Conservation (phyloP, 1,140 invertebrate genomes). For the Bombus cullumanus region DNA sequence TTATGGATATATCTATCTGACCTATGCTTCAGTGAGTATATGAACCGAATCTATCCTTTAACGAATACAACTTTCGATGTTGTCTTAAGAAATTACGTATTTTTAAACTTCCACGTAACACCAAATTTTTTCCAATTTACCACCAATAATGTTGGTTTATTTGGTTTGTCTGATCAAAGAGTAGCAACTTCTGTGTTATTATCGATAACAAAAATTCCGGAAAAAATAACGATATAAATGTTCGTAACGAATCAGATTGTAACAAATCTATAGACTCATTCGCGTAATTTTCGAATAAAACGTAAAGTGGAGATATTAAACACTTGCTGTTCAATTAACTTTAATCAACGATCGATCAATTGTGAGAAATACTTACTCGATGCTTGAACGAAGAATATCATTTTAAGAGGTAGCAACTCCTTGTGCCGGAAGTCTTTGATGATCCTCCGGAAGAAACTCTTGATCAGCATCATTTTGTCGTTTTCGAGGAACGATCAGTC, state of each 20-base stretch:
- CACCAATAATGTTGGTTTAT: no score
- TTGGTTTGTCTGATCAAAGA: no score
- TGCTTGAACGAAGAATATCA: conserved; percentile 90
- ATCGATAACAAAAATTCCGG: no score
- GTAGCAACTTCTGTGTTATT: no score
- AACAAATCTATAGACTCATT: neutral
- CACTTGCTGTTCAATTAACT: neutral
- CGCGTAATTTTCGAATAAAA: neutral
- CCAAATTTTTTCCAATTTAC: no score
- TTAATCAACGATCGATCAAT: neutral
- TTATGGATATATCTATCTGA: no score
- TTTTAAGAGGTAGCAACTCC: conserved; percentile 88
- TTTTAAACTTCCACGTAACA: neutral
- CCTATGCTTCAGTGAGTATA: no score
- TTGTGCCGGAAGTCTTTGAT: conserved; percentile 88
- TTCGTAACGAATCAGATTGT: neutral
- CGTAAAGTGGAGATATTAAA: no score
- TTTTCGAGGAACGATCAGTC: neutral
- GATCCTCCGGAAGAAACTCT: conserved; percentile 86
- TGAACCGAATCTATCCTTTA: neutral
- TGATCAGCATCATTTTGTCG: conserved; percentile 83
- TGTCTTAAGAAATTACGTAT: neutral
- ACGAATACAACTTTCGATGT: neutral
- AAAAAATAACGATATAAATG: rapidly evolving
- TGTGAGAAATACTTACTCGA: conserved; percentile 86